A percentile compares a stretch with the other conserved stretches of the same genome.
phyloP scores from a whole-genome alignment of 2,113 vertebrate species.

The Poeciliopsis occidentalis region DNA sequence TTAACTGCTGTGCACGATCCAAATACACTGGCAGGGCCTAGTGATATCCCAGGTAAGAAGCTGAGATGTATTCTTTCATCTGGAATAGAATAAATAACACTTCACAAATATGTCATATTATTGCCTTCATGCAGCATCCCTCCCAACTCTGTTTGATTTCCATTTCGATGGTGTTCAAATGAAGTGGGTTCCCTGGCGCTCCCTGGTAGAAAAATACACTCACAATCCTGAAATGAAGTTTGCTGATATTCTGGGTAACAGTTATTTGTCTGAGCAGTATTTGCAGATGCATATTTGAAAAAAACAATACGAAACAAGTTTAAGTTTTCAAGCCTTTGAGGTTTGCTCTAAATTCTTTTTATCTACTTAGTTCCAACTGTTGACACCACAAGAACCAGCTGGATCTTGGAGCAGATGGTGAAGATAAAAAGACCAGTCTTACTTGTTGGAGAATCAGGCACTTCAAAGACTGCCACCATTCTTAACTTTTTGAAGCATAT shows the following conservation, averaged over 20 bases:
- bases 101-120: neutral
- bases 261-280: neutral
- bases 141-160: conserved; percentile 91
- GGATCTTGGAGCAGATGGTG: conserved; percentile 92
- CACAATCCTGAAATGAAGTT: conserved; percentile 85
- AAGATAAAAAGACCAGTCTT: conserved; percentile 88
- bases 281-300: neutral
- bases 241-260: conserved; percentile 89
- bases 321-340: neutral
- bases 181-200: conserved; percentile 90
- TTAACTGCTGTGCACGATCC: conserved; percentile 77
- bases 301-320: neutral
- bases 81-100: neutral
- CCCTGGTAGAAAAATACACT: conserved; percentile 86
- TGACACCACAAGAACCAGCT: conserved; percentile 88
- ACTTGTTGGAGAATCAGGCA: conserved; percentile 94
- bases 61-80: neutral
- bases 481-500: conserved; percentile 90
- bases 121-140: conserved; percentile 79
- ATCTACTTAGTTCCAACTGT: conserved; percentile 88
- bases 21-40: conserved; percentile 80
- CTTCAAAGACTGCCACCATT: conserved; percentile 95
- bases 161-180: conserved; percentile 85
- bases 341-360: neutral
- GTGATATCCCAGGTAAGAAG: conserved; percentile 88